Evolutionary conservation across 2,113 vertebrate genomes (phyloP).

Genomic region (Petromus typicus): DNA sequence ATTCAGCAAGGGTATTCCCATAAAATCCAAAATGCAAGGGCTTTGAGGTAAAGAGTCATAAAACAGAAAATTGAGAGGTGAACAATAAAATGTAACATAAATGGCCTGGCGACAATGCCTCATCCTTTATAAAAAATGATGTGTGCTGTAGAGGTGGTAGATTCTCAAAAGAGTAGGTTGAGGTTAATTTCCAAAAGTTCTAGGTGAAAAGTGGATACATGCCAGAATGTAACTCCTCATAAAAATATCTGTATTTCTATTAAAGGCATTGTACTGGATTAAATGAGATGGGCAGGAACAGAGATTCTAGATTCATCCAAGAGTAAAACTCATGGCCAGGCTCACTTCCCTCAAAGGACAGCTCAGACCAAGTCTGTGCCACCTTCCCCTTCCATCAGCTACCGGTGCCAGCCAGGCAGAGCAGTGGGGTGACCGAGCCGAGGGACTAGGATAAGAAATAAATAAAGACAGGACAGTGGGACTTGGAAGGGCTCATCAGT

Average conservation of each 20-base stretch:
- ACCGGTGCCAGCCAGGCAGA: too few relatives aligned
- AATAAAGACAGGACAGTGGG: too few relatives aligned
- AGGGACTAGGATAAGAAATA: too few relatives aligned
- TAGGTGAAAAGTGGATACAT: background rate
- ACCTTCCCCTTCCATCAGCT: background rate
- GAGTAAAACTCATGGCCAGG: background rate
- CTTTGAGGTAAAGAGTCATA: background rate
- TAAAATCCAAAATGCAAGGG: background rate
- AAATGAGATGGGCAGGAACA: background rate
- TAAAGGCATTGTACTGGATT: background rate
- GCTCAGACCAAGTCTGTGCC: background rate
- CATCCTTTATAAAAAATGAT: background rate
- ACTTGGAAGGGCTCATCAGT: too few relatives aligned
- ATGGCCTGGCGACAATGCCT: background rate
- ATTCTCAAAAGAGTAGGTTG: background rate
- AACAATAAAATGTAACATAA: background rate
- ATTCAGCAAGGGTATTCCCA: background rate
- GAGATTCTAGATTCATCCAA: background rate
- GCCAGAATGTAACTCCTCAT: background rate
- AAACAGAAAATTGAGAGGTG: background rate
- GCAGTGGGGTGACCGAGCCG: too few relatives aligned
- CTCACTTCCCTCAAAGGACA: background rate
- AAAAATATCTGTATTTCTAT: background rate
- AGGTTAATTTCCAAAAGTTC: background rate
- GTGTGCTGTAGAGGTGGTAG: background rate